Base-by-base conservation (phyloP, 1,140 invertebrate genomes). In the Drosophila asahinai region DNA sequence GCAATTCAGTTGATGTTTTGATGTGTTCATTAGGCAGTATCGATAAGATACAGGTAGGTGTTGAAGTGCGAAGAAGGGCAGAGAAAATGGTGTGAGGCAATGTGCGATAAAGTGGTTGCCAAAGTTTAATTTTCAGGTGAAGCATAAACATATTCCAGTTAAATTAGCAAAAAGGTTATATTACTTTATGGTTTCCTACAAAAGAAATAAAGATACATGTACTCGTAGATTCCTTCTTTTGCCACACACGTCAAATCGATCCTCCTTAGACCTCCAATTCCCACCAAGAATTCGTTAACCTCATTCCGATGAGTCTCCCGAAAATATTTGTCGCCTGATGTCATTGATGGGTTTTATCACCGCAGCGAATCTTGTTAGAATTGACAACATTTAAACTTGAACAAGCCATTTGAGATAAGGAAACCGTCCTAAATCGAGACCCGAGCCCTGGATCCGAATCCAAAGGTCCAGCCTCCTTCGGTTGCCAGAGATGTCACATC, bases 361-460 rank as follows among this genome's bases (percentile, higher is more conserved):
- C 65, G 47, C 72, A 43, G 59, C 49, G 71, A 71, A 92, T 92
- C 91, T 92, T 91, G 91, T 92, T 92, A 87, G 81, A 91, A 77
- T 83, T 83, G 91, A 92, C 91, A 92, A 81, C 75, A 71, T 68
- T 89, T 91, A 77, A 86, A 91, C 82, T 86, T 82, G 74, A 90
- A 81, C 84, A 75, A 74, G 52, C 67, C 66, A 47, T 65, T 79
- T 45, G 61, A 65, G 83, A 87, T 86, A 87, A 84, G 82, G 42
- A 62, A 19, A n/a, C 19, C 47, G 19, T 43, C 38, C 33, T 63
- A 61, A 49, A 42, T 57, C 70, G 65, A 55, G 33, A 15, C 36
- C 45, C 27, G 47, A 59, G 9, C 25, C 47, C 25, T 30, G 22
- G 48, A 19, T 14, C 43, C 36, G 64, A 30, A 19, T 12, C 30